phyloP scores from a whole-genome alignment of 1,140 invertebrate genomes.

The Drosophila repleta region DNA sequence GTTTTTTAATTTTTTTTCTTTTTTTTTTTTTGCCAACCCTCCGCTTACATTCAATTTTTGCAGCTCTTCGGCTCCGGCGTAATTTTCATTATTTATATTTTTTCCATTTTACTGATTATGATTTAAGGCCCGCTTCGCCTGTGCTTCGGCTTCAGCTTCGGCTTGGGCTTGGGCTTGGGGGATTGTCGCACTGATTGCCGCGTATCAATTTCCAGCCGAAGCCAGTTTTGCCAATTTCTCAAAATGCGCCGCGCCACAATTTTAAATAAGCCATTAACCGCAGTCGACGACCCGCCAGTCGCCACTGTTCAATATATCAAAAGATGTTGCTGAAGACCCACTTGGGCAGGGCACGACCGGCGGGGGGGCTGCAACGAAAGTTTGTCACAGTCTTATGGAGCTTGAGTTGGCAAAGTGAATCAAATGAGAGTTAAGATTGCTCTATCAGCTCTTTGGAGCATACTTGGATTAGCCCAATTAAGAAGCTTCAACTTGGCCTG shows the following conservation, averaged over 20 bases:
- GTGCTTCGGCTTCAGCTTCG: conserved; percentile 5
- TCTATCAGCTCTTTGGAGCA: no score
- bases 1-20: background rate
- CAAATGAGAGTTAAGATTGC: no score
- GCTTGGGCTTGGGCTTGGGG: conserved; percentile 13
- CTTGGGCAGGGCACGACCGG: background rate
- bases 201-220: conserved; percentile 71
- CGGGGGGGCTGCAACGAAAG: background rate
- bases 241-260: conserved; percentile 59
- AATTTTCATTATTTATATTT: conserved; percentile 83
- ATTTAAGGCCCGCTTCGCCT: conserved; percentile 63
- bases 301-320: conserved; percentile 80
- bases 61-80: conserved; percentile 38
- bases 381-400: background rate
- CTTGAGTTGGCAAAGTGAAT: no score
- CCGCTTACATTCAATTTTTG: conserved; percentile 69
- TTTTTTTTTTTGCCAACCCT: conserved; percentile 58
- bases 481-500: no score
- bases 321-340: conserved; percentile 32
- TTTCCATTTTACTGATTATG: conserved; percentile 83
- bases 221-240: conserved; percentile 78
- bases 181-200: conserved; percentile 66
- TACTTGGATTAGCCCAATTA: background rate
- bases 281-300: conserved; percentile 64
- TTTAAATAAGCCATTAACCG: conserved; percentile 82